A percentile compares a stretch with the other conserved stretches of the same genome.
These are phyloP conservation scores for Cyprinus carpio DNA, from an alignment of 2,113 vertebrate genomes.

Conservation along the genomic window DNA sequence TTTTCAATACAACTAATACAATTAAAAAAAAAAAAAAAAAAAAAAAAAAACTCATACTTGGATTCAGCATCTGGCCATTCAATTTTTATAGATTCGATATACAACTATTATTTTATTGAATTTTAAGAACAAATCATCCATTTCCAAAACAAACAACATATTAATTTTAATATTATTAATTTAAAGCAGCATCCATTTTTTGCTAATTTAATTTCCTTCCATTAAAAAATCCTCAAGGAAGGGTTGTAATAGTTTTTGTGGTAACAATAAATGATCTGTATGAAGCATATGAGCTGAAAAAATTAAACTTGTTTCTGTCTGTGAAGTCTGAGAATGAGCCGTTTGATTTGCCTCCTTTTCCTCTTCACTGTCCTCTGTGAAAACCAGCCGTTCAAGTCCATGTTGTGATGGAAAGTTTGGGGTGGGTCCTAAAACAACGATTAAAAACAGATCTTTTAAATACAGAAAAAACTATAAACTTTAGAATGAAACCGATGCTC, in stretches of 20 bases:
- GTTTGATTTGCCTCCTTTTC: constrained; percentile 82
- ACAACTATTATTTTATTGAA: background rate
- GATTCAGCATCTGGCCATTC: background rate
- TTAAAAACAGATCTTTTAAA: background rate
- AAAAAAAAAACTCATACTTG: background rate
- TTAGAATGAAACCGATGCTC: background rate
- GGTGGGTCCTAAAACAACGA: constrained; percentile 77
- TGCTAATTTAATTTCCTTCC: background rate
- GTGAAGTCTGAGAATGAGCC: constrained; percentile 82
- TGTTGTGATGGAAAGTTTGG: constrained; percentile 80
- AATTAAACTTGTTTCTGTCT: constrained; percentile 76
- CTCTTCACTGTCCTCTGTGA: constrained; percentile 82
- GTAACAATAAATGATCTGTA: background rate
- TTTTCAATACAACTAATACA: too few relatives aligned
- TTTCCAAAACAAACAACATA: background rate
- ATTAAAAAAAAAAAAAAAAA: background rate
- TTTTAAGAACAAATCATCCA: background rate
- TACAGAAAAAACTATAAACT: background rate
- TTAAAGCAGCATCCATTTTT: background rate
- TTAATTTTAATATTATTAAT: background rate
- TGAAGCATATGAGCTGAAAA: constrained; percentile 59
- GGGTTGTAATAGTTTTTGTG: background rate
- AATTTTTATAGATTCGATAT: background rate
- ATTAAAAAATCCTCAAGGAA: too few relatives aligned
- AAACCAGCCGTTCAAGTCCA: constrained; percentile 87